A percentile compares a stretch with the other conserved stretches of the same genome.
Conservation (phyloP, 2,797 vertebrate species). For the Otolemur crassicaudatus region DNA sequence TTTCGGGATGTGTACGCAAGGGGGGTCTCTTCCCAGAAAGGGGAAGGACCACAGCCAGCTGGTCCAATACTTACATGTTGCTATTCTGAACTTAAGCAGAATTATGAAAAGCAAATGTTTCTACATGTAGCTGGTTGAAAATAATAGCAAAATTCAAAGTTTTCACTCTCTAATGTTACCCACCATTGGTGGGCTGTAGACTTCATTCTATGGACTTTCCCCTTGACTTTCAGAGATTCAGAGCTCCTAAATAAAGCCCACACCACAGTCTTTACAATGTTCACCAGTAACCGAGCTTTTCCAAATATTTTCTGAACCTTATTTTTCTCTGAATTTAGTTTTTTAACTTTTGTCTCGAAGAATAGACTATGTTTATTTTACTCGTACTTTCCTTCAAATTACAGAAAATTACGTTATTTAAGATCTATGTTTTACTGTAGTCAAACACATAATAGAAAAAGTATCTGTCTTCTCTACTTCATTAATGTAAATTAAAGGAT, state of each 20-base stretch:
- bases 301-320: constrained; percentile 8
- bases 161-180: constrained; percentile 13
- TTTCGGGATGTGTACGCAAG: constrained; percentile 1
- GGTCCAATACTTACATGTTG: neutral
- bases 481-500: neutral
- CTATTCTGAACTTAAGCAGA: neutral
- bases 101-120: neutral
- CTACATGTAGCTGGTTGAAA: neutral
- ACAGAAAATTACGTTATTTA: constrained; percentile 21
- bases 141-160: neutral
- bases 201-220: constrained; percentile 24
- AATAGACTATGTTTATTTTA: constrained; percentile 48
- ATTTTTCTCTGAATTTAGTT: constrained; percentile 24
- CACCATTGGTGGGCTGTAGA: neutral
- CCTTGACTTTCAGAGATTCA: constrained; percentile 40
- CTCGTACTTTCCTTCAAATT: constrained; percentile 27
- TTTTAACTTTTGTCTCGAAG: constrained; percentile 45
- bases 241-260: neutral
- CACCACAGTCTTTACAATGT: constrained; percentile 2
- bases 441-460: constrained; percentile 18
- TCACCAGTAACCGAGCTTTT: constrained; percentile 44
- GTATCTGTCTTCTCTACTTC: neutral
- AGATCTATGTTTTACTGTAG: constrained; percentile 1
- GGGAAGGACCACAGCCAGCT: constrained; percentile 8
- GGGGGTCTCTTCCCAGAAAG: constrained; percentile 30